A percentile compares a stretch with the other conserved stretches of the same genome.
Evolutionary conservation across 1,140 invertebrate species (phyloP).

Genomic region (Caligus rogercresseyi): DNA sequence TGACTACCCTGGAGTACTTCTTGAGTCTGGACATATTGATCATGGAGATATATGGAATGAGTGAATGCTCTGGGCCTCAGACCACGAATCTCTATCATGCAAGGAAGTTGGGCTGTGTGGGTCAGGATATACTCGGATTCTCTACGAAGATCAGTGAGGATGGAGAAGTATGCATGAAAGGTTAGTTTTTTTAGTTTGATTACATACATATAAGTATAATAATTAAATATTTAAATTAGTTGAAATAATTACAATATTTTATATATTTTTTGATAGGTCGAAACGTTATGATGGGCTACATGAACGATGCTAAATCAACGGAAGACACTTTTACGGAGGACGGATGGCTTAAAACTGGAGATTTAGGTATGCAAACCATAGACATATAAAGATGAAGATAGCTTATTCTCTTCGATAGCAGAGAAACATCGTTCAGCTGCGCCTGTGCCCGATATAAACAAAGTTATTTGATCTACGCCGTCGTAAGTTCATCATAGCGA

Average conservation of each 20-base stretch:
- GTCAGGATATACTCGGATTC: conserved; percentile 26
- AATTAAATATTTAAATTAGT: neutral
- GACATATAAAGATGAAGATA: no score
- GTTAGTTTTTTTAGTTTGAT: neutral
- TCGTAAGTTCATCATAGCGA: no score
- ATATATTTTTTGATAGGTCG: conserved; percentile 27
- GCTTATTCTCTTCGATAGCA: no score
- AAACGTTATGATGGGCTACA: conserved; percentile 33
- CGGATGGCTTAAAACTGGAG: conserved; percentile 13
- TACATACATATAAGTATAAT: neutral
- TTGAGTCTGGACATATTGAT: conserved; percentile 60
- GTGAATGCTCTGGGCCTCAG: conserved; percentile 26
- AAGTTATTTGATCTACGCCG: no score
- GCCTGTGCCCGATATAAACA: no score
- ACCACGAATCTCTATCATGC: conserved; percentile 23
- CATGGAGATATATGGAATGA: conserved; percentile 30
- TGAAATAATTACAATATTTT: no score
- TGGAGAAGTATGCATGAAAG: conserved; percentile 27
- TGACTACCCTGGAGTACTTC: conserved; percentile 65
- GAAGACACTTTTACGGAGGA: conserved; percentile 12
- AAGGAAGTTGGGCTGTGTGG: conserved; percentile 27
- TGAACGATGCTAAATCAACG: conserved; percentile 29
- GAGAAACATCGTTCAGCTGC: no score
- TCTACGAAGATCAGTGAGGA: conserved; percentile 26
- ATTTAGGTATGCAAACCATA: conserved; percentile 12